phyloP scores from a whole-genome alignment of 2,113 vertebrate species.

The Lophura nycthemera region DNA sequence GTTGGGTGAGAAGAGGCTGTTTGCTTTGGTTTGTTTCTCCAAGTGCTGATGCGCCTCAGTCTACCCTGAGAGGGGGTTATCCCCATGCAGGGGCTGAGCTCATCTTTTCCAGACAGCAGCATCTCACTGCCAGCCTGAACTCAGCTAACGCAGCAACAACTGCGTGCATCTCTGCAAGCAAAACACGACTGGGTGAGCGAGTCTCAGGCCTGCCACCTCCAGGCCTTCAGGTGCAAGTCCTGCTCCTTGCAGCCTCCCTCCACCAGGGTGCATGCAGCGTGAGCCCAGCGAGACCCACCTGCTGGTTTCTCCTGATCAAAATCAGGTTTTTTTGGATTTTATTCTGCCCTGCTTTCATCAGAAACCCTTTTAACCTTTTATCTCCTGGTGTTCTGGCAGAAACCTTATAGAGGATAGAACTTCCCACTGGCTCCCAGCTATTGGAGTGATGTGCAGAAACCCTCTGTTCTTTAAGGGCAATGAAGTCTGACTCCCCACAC shows the following conservation, averaged over 20 bases:
- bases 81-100: neutral
- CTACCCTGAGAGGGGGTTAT: neutral
- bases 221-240: conserved; percentile 22
- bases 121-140: accelerated
- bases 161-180: neutral
- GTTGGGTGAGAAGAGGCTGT: neutral
- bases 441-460: neutral
- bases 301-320: neutral
- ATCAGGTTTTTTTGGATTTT: neutral
- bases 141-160: neutral
- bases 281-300: neutral
- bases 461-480: neutral
- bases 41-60: neutral
- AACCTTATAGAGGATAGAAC: neutral
- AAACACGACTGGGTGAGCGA: neutral
- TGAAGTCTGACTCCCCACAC: neutral
- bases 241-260: neutral
- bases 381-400: accelerated
- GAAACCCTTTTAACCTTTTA: neutral
- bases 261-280: accelerated
- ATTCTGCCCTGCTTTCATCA: neutral
- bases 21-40: neutral
- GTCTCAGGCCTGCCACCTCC: conserved; percentile 39
- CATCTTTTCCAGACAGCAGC: neutral
- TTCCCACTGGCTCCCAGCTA: neutral